Evolutionary conservation across 1,140 invertebrate genomes (phyloP).

Genomic region (Arion vulgaris): DNA sequence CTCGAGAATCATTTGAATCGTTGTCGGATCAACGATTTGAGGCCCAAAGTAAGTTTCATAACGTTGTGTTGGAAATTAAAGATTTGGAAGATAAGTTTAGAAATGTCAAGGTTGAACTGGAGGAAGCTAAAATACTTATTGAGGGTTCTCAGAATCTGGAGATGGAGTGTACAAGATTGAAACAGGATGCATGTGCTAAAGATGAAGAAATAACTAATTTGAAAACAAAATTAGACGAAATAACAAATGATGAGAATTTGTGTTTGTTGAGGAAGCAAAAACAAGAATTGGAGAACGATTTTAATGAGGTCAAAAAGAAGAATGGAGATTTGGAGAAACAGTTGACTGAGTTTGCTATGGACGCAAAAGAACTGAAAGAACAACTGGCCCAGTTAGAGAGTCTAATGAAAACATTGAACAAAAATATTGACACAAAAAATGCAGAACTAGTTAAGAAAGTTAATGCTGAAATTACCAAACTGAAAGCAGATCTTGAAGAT

Average conservation of each 20-base stretch:
- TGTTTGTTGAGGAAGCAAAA: not conserved
- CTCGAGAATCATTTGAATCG: constrained; percentile 27
- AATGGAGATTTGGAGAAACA: not conserved
- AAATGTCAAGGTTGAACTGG: constrained; percentile 2
- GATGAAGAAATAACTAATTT: constrained; percentile 15
- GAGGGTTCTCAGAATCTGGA: not conserved
- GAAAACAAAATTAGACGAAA: not conserved
- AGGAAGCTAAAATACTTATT: not conserved
- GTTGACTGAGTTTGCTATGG: not conserved
- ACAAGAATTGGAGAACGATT: not conserved
- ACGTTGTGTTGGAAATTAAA: not conserved
- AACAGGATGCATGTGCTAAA: not conserved
- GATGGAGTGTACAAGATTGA: not conserved
- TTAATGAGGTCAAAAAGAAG: not conserved
- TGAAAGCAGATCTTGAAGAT: not conserved
- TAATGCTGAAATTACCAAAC: not conserved
- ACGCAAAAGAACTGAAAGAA: not conserved
- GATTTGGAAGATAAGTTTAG: constrained; percentile 2
- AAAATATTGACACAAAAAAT: constrained; percentile 10
- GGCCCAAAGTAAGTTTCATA: constrained; percentile 4
- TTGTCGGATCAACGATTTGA: constrained; percentile 25
- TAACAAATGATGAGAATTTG: not conserved
- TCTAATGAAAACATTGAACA: not conserved
- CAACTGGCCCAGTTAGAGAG: constrained; percentile 24
- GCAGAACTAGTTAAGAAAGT: constrained; percentile 14